A percentile compares a stretch with the other conserved stretches of the same genome.
Evolutionary conservation across 37 sponge, comb jelly and placozoan species (phyloP).

Genomic region (Aplysina aerophoba): DNA sequence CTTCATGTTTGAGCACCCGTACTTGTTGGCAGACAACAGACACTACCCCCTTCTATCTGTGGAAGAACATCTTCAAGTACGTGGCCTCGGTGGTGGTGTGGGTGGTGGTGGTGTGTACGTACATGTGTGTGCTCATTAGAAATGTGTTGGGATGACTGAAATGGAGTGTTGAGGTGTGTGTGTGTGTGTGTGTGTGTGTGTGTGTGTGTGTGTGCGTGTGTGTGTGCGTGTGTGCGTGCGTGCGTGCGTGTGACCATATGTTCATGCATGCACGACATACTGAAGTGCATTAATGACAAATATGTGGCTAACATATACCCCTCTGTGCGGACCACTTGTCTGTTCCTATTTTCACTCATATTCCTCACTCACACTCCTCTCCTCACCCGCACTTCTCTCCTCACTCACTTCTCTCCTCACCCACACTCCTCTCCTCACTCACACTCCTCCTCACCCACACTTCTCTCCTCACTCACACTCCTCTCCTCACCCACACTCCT

Average conservation of each 20-base stretch:
- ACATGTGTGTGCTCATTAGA: slow-evolving; percentile 20
- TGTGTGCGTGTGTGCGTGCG: slow-evolving; percentile 30
- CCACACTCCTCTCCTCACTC: no score
- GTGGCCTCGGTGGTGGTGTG: no score
- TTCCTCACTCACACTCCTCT: no score
- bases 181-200: background rate
- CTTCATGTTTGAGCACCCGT: slow-evolving; percentile 86
- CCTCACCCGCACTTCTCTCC: no score
- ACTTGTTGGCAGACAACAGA: slow-evolving; percentile 92
- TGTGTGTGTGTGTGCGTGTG: slow-evolving; percentile 25
- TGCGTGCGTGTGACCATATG: slow-evolving; percentile 18
- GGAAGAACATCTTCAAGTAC: slow-evolving; percentile 87
- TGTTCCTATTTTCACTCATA: no score
- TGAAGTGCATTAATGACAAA: no score
- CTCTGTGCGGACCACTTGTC: no score
- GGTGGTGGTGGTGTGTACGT: slow-evolving; percentile 2
- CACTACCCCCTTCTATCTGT: slow-evolving; percentile 94
- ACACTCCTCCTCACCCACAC: no score
- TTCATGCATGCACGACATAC: slow-evolving; percentile 8
- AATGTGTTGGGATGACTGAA: background rate
- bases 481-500: no score
- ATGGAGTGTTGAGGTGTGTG: background rate
- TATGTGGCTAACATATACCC: no score
- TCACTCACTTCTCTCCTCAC: no score
- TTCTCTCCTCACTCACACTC: no score